phyloP scores from a whole-genome alignment of 2,888 invertebrate species.

The Protodeltote pygarga region DNA sequence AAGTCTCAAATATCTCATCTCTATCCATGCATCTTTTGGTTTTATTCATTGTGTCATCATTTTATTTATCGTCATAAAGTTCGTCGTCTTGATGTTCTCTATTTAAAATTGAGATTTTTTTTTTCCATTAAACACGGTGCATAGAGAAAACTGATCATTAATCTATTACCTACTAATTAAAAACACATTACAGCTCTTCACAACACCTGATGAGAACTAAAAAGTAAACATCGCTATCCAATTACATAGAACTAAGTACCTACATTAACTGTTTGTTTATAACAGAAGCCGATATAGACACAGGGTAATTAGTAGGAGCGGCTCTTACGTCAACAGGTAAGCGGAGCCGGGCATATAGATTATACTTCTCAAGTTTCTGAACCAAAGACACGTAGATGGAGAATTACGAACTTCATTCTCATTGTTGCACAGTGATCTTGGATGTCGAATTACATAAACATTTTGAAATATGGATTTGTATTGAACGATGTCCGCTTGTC shows the following conservation, averaged over 20 bases:
- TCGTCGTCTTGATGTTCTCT: no score
- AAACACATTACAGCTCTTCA: background rate
- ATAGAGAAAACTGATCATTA: background rate
- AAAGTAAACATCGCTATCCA: slow-evolving; percentile 28
- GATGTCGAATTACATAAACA: no score
- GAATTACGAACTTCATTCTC: no score
- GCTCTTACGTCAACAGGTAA: slow-evolving; percentile 32
- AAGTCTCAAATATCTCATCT: no score
- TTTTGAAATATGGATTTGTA: no score
- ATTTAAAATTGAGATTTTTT: no score
- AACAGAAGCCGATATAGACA: slow-evolving; percentile 29
- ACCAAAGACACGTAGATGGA: slow-evolving; percentile 24
- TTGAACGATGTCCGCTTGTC: no score
- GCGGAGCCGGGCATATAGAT: slow-evolving; percentile 10
- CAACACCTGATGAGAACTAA: slow-evolving; percentile 3
- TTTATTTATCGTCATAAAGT: no score
- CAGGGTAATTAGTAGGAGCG: slow-evolving; percentile 35
- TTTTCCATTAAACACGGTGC: no score
- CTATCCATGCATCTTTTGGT: no score
- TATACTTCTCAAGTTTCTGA: slow-evolving; percentile 14
- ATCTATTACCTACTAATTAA: background rate
- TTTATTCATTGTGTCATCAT: no score
- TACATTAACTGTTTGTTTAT: slow-evolving; percentile 21
- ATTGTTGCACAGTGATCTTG: no score
- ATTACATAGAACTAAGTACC: slow-evolving; percentile 33